Evolutionary conservation across 2,113 vertebrate genomes (phyloP), one percentile per base, ranked within the genome.

Genomic region (Rynchops niger): DNA sequence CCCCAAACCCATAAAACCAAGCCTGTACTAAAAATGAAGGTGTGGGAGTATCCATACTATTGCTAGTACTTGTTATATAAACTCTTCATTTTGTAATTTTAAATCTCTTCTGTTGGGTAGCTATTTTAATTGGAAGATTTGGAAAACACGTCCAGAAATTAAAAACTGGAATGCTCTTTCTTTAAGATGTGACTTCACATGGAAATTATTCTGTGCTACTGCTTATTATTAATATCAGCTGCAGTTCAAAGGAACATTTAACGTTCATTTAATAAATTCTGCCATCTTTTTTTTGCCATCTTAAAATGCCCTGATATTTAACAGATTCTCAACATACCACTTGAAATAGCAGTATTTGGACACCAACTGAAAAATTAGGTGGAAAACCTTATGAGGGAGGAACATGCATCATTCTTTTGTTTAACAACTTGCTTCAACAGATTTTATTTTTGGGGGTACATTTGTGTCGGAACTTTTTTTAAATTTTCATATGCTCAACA

Each of bases 401-500:
- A 96, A 96, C 96, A 92, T 95, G 78, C 96, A 85, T 97, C 96
- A 95, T 94, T 95, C 92, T 96, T 97, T 97, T 96, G 91, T 96
- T 97, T 97, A 97, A 77, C 94, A 98, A 86, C 93, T 97, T 91
- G 42, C 96, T 97, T 96, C 97, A 96, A 92, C 94, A 95, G 73
- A 92, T 94, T 95, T 97, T 96, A 82, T 88, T 95, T 97, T 98
- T 98, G 95, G 98, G 97, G 98, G 98, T 98, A 97, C 97, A 66
- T 98, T 98, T 98, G 94, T 98, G 97, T 98, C 83, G 97, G 98
- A 98, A 98, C 94, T 95, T 98, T 98, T 97, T 98, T 97, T 97
- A 97, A 98, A 98, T 98, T 98, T 98, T 98, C 97, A 98, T 98
- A 94, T 98, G 97, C 98, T 98, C 96, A 95, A 95, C 97, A 99